Evolutionary conservation across 2,113 vertebrate genomes (phyloP).

Genomic region (Natator depressus): DNA sequence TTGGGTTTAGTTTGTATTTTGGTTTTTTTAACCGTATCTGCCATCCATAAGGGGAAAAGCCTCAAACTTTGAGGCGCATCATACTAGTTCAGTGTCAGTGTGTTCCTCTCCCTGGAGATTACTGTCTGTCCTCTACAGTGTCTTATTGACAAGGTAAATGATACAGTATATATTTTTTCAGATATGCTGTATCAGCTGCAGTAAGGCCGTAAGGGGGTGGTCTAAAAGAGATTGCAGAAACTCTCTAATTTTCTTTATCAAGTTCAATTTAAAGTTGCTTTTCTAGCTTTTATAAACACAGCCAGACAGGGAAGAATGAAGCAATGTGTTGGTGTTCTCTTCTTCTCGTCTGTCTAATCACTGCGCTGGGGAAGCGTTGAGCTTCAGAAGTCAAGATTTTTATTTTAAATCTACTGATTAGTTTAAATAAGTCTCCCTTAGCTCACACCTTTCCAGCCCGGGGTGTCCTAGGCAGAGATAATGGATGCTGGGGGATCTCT

Average conservation of each 20-base stretch:
- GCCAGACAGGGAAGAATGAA: background rate
- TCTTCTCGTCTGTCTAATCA: background rate
- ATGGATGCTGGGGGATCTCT: background rate
- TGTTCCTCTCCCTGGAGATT: constrained; percentile 28
- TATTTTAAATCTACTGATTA: background rate
- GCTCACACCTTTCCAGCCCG: background rate
- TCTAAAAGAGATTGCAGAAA: constrained; percentile 10
- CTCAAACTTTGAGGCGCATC: constrained; percentile 17
- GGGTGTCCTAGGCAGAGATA: background rate
- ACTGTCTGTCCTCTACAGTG: constrained; percentile 25
- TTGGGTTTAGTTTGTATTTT: background rate
- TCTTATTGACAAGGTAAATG: constrained; percentile 41
- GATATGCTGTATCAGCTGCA: constrained; percentile 32
- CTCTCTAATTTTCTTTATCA: background rate
- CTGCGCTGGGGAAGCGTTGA: background rate
- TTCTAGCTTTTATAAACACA: background rate
- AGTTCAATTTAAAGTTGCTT: background rate
- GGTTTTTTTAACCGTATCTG: background rate
- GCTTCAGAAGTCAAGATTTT: background rate
- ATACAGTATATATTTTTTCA: constrained; percentile 28
- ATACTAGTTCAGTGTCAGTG: constrained; percentile 9
- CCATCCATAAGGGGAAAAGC: background rate
- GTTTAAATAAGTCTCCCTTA: background rate
- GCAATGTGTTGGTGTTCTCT: background rate
- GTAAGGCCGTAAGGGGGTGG: background rate